Evolutionary conservation across 2,888 invertebrate genomes (phyloP).

Genomic region (Spilarctia lutea): DNA sequence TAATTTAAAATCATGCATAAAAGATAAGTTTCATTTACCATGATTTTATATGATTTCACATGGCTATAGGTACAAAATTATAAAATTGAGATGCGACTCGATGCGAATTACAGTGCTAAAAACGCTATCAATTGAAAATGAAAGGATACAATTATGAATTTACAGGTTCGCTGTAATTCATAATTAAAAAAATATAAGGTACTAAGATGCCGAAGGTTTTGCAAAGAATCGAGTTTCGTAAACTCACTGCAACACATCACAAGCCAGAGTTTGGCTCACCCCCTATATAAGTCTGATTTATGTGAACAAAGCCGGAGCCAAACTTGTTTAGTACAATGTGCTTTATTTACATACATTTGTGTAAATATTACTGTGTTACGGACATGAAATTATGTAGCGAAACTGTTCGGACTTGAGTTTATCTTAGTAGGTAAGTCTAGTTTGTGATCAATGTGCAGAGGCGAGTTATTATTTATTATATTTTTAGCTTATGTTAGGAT

Average conservation of each 20-base stretch:
- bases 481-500: neutral
- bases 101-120: too few species aligned
- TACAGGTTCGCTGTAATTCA: too few species aligned
- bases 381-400: conserved; percentile 42
- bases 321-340: conserved; percentile 73
- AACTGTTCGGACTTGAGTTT: conserved; percentile 25
- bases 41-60: too few species aligned
- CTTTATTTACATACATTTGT: conserved; percentile 75
- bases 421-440: conserved; percentile 11
- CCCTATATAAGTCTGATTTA: conserved; percentile 76
- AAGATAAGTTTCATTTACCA: too few species aligned
- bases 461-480: neutral
- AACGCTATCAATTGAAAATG: too few species aligned
- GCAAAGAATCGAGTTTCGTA: neutral
- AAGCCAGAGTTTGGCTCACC: conserved; percentile 48
- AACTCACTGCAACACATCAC: conserved; percentile 32
- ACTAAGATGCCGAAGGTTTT: neutral
- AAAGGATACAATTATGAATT: too few species aligned
- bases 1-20: too few species aligned
- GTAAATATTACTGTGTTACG: conserved; percentile 65
- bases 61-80: too few species aligned
- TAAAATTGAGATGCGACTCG: too few species aligned
- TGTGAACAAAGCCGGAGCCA: conserved; percentile 62
- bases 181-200: neutral
- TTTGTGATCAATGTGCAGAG: conserved; percentile 3